Evolutionary conservation across 2,113 vertebrate species (phyloP).

Genomic region (Motacilla alba): DNA sequence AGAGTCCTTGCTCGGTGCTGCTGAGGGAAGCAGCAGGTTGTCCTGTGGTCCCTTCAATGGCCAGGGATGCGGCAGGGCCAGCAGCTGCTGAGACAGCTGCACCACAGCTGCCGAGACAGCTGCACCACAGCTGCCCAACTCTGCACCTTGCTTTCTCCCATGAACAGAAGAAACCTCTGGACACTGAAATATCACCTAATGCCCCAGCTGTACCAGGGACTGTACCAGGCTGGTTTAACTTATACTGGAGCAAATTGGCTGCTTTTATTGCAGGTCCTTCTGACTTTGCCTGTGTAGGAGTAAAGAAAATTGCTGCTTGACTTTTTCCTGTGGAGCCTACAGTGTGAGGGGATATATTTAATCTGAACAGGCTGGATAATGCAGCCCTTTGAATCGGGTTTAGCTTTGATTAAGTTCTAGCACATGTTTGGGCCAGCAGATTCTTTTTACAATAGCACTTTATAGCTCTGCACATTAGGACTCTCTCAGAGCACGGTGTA

Average conservation of each 20-base stretch:
- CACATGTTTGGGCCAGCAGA: not conserved
- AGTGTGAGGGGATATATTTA: not conserved
- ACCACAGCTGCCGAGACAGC: not conserved
- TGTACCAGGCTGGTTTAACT: not conserved
- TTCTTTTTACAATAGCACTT: not conserved
- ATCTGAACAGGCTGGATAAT: not conserved
- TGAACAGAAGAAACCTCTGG: not conserved
- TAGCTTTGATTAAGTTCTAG: not conserved
- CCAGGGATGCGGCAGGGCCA: not conserved
- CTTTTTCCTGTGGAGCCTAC: not conserved
- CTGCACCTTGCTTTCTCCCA: not conserved
- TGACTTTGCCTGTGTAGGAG: not conserved
- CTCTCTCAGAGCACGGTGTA: not conserved
- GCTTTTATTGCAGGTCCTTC: not conserved
- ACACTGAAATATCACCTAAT: not conserved
- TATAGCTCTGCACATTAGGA: not conserved
- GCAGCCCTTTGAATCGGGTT: not conserved
- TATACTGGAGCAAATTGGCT: not conserved
- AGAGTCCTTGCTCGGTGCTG: not conserved
- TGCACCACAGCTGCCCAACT: not conserved
- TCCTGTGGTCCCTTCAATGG: not conserved
- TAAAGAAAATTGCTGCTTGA: slow-evolving; percentile 27
- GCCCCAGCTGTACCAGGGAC: not conserved
- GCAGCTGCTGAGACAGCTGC: not conserved
- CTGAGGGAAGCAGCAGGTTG: not conserved